phyloP scores from a whole-genome alignment of 2,888 invertebrate genomes.

The Drosophila flavopinicola region DNA sequence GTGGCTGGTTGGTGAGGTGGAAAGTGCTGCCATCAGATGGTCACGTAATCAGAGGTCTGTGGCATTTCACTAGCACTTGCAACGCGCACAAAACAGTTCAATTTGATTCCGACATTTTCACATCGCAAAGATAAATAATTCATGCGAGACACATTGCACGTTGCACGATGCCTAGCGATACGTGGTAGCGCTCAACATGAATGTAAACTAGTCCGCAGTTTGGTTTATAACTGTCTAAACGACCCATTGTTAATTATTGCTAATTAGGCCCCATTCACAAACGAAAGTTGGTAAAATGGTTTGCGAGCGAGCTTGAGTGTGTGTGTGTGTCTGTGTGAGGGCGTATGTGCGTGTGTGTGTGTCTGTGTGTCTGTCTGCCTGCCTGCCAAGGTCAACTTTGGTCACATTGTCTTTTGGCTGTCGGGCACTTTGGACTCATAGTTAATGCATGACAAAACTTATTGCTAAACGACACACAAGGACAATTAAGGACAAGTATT shows the following conservation, averaged over 20 bases:
- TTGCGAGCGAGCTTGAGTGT: neutral
- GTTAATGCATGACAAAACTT: constrained; percentile 24
- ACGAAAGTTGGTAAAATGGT: constrained; percentile 23
- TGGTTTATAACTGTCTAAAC: constrained; percentile 3
- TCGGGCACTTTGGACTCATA: constrained; percentile 32
- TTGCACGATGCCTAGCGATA: constrained; percentile 33
- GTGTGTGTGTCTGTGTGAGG: neutral
- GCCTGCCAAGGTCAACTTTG: constrained; percentile 29
- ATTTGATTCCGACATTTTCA: constrained; percentile 61
- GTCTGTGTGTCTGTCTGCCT: neutral
- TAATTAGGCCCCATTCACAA: constrained; percentile 28
- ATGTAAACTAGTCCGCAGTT: constrained; percentile 37
- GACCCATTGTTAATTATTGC: constrained; percentile 37
- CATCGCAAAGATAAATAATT: constrained; percentile 63
- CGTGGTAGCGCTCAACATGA: constrained; percentile 19
- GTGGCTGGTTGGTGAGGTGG: neutral
- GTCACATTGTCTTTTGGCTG: constrained; percentile 33
- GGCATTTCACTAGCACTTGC: constrained; percentile 19
- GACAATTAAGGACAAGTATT: constrained; percentile 12
- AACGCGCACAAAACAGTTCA: constrained; percentile 42
- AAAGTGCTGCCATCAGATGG: constrained; percentile 4
- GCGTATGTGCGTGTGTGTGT: neutral
- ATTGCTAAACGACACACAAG: constrained; percentile 10
- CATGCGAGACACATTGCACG: constrained; percentile 61
- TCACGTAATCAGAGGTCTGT: constrained; percentile 2